A percentile compares a stretch with the other conserved stretches of the same genome.
Conservation (phyloP, 1,140 invertebrate species). For the Drosophila ficusphila region DNA sequence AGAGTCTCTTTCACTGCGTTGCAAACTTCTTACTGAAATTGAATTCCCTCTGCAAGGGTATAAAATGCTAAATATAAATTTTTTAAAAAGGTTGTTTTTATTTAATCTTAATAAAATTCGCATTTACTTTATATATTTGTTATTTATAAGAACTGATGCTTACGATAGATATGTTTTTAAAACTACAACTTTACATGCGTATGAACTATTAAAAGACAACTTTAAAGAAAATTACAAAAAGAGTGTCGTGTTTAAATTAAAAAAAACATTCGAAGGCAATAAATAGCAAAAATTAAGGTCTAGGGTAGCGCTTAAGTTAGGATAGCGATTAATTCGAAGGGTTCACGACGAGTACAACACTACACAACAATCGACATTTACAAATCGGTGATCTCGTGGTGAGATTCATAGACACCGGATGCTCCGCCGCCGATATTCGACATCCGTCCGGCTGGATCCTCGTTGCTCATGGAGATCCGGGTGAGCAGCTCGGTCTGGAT, state of each 20-base stretch:
- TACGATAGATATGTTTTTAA: constrained; percentile 6
- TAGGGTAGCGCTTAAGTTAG: constrained; percentile 39
- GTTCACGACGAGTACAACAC: constrained; percentile 50
- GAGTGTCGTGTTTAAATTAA: constrained; percentile 40
- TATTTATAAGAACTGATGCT: constrained; percentile 33
- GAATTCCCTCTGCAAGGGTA: no score
- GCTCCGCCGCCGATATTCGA: constrained; percentile 16
- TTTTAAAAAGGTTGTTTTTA: constrained; percentile 9
- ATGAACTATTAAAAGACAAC: constrained; percentile 22
- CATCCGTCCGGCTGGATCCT: constrained; percentile 48
- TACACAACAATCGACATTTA: constrained; percentile 66
- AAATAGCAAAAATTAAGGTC: constrained; percentile 65
- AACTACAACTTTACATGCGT: constrained; percentile 70
- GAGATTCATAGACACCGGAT: constrained; percentile 69
- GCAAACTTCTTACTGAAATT: no score
- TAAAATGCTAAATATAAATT: no score
- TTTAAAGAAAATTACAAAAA: constrained; percentile 42
- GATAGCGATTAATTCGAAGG: constrained; percentile 58
- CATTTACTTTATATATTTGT: constrained; percentile 22
- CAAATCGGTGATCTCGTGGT: constrained; percentile 82
- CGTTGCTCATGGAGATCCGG: constrained; percentile 72
- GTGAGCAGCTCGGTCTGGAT: constrained; percentile 76
- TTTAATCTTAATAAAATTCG: constrained; percentile 40
- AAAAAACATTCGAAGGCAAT: constrained; percentile 61
- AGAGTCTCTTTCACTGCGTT: no score